These are phyloP conservation scores for Amphipyra berbera DNA, from an alignment of 2,888 invertebrate genomes.

Conservation along the genomic window DNA sequence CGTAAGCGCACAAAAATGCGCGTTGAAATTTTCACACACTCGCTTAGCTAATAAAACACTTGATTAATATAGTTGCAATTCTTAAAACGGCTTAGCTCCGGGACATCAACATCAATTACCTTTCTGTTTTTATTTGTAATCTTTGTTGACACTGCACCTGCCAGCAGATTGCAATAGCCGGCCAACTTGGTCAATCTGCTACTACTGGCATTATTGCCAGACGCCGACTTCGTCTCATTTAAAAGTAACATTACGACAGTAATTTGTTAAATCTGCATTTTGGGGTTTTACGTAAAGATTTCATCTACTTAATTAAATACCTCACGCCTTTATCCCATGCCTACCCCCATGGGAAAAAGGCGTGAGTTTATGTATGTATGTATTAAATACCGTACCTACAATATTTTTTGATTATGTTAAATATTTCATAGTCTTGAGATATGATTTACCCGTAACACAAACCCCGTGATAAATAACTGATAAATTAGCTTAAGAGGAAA, in stretches of 20 bases:
- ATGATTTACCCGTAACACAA: too few species aligned
- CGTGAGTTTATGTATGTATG: too few species aligned
- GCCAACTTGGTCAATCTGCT: slow-evolving; percentile 26
- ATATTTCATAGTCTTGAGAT: too few species aligned
- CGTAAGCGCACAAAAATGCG: slow-evolving; percentile 50
- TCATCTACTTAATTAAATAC: too few species aligned
- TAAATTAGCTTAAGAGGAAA: too few species aligned
- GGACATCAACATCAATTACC: slow-evolving; percentile 22
- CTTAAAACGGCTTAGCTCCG: slow-evolving; percentile 15
- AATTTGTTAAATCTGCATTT: too few species aligned
- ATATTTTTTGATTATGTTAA: too few species aligned
- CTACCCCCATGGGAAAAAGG: too few species aligned
- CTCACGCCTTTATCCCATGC: too few species aligned
- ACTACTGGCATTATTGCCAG: slow-evolving; percentile 15
- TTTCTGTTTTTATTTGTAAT: slow-evolving; percentile 38
- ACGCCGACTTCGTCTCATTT: slow-evolving; percentile 5
- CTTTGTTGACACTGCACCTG: slow-evolving; percentile 36
- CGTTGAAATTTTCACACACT: slow-evolving; percentile 33
- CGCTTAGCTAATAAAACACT: slow-evolving; percentile 35
- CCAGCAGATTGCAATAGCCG: slow-evolving; percentile 17
- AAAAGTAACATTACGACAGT: neutral
- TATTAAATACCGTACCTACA: too few species aligned
- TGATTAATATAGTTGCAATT: slow-evolving; percentile 44
- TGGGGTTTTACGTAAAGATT: too few species aligned
- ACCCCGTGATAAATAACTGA: too few species aligned